A percentile compares a stretch with the other conserved stretches of the same genome.
These are phyloP conservation scores for Drosophila subsilvestris DNA, from an alignment of 2,888 invertebrate genomes.

Conservation along the genomic window DNA sequence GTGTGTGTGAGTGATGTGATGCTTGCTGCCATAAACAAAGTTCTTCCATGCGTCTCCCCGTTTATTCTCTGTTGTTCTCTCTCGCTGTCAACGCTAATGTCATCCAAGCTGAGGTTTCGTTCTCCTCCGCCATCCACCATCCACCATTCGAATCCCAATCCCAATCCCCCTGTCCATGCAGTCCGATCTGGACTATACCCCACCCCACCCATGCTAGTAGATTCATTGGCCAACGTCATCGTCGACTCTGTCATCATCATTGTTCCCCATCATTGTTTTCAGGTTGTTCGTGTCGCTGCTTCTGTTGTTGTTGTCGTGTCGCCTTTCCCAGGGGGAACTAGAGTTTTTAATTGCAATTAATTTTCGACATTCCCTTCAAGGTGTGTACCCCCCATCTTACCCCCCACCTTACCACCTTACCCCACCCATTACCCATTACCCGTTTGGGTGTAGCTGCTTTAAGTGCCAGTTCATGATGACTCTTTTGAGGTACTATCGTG, in stretches of 20 bases:
- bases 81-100: slow-evolving; percentile 72
- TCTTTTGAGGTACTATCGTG: not conserved
- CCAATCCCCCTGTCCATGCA: slow-evolving; percentile 19
- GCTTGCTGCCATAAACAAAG: slow-evolving; percentile 73
- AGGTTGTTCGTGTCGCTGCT: not conserved
- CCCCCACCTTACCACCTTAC: too few species aligned
- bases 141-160: not conserved
- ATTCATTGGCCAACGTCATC: slow-evolving; percentile 40
- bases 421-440: too few species aligned
- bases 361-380: slow-evolving; percentile 36
- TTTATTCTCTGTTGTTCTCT: slow-evolving; percentile 8
- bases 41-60: slow-evolving; percentile 31
- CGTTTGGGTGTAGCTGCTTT: not conserved
- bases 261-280: slow-evolving; percentile 15
- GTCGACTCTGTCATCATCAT: slow-evolving; percentile 22
- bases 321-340: slow-evolving; percentile 41
- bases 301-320: slow-evolving; percentile 1
- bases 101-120: slow-evolving; percentile 57
- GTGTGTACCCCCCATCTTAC: too few species aligned
- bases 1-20: slow-evolving; percentile 57
- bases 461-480: slow-evolving; percentile 36
- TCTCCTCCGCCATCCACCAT: slow-evolving; percentile 10
- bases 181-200: slow-evolving; percentile 22
- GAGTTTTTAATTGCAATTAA: slow-evolving; percentile 67
- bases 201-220: not conserved